Evolutionary conservation across 2,888 invertebrate genomes (phyloP), one percentile per base, ranked within the genome.

Genomic region (Nymphalis urticae): DNA sequence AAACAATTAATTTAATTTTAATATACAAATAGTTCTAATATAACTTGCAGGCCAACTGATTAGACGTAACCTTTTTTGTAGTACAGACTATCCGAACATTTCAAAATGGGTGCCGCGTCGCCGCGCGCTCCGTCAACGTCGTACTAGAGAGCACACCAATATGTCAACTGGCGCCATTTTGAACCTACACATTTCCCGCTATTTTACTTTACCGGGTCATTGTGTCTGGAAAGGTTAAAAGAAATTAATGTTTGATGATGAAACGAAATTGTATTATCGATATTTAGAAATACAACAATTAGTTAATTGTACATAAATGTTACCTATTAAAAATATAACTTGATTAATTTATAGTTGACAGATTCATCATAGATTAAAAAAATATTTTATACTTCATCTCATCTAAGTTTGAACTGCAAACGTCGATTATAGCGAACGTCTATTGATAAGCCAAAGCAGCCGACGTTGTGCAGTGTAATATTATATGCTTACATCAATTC

Each of bases 51-150:
- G 50, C 50, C 8, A 54, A 16, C 1, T 54, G 10, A 54, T 54
- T 27, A 27, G 16, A 17, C 24, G 13, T 24, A 54, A 54, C 4
- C 16, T 58, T 42, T 58, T 58, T 58, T 58, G 17, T 13, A n/a
- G 9, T n/a, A 10, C 10, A 50, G 16, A 27, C 62, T 62, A 36
- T 69, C 69, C 65, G 71, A 72, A 70, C 51, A 48, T 66, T 69
- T 69, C 62, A 59, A 58, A 72, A 76, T 72, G 77, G 62, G 72
- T 51, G 66, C 21, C 70, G 69, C 78, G 80, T 76, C 79, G 79
- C 77, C 77, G 72, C 75, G 78, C 77, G 78, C 80, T 84, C 76
- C 70, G 81, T 86, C 85, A 85, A 78, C 77, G 85, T 86, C 85
- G 76, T 70, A 74, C 76, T 77, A 72, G 76, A 75, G 79, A 78